Evolutionary conservation across 2,113 vertebrate species (phyloP).

Genomic region (Pachycephala philippinensis): DNA sequence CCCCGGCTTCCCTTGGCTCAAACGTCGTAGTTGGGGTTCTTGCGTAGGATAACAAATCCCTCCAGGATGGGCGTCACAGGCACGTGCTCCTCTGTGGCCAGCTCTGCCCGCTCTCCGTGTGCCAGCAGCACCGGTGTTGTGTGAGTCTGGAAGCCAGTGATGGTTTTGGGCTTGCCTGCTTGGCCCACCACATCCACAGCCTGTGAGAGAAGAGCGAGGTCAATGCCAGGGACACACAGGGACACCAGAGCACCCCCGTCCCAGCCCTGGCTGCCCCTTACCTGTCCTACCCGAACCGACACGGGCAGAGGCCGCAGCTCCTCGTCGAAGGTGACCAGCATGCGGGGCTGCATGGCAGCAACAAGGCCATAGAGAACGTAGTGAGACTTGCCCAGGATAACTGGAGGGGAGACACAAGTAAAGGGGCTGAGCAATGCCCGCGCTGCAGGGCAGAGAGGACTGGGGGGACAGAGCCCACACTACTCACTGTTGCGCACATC

Average conservation of each 20-base stretch:
- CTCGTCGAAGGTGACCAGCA: constrained; percentile 97
- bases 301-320: constrained; percentile 92
- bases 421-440: neutral
- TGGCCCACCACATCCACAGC: constrained; percentile 98
- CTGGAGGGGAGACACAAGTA: constrained; percentile 47
- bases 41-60: constrained; percentile 96
- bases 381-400: constrained; percentile 96
- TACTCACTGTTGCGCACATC: constrained; percentile 98
- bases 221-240: neutral
- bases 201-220: constrained; percentile 54
- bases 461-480: accelerated
- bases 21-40: constrained; percentile 94
- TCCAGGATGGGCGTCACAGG: constrained; percentile 95
- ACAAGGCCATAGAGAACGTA: constrained; percentile 95
- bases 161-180: constrained; percentile 96
- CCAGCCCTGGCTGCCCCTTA: constrained; percentile 30
- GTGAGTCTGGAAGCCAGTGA: constrained; percentile 99
- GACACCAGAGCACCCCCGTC: accelerated
- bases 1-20: constrained; percentile 8
- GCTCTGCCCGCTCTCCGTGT: constrained; percentile 92
- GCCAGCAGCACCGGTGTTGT: constrained; percentile 95
- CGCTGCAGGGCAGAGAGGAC: accelerated
- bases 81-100: constrained; percentile 95
- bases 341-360: constrained; percentile 97
- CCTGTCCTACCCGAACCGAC: constrained; percentile 96